phyloP scores from a whole-genome alignment of 1,140 invertebrate genomes.

The Diorhabda sublineata region DNA sequence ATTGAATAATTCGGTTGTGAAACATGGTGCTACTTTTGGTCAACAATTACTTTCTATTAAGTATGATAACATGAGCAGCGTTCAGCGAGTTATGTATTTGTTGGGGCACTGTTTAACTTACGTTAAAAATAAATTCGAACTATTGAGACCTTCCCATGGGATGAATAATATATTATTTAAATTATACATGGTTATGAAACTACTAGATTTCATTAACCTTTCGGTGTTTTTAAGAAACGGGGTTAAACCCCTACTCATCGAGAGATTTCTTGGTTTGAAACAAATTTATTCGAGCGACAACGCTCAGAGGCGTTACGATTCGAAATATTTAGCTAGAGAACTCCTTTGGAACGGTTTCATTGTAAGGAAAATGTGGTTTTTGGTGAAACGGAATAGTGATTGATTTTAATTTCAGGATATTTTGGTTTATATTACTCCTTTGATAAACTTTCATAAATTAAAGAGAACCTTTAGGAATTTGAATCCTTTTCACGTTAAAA shows the following conservation, averaged over 20 bases:
- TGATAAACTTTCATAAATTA: constrained; percentile 46
- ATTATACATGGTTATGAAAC: constrained; percentile 31
- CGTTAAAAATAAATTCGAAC: constrained; percentile 38
- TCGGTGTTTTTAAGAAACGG: constrained; percentile 41
- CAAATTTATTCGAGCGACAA: constrained; percentile 38
- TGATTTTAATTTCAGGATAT: constrained; percentile 34
- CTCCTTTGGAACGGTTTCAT: constrained; percentile 47
- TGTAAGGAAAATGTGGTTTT: constrained; percentile 30
- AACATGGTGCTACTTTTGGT: constrained; percentile 41
- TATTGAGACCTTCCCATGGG: constrained; percentile 30
- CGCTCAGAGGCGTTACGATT: constrained; percentile 33
- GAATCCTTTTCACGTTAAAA: constrained; percentile 38
- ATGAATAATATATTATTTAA: constrained; percentile 32
- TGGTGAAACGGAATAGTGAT: neutral
- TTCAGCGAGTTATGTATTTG: constrained; percentile 37
- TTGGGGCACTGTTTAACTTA: constrained; percentile 35
- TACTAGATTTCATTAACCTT: constrained; percentile 42
- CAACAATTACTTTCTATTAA: constrained; percentile 44
- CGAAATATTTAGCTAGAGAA: constrained; percentile 44
- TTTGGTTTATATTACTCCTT: constrained; percentile 40
- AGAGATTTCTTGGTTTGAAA: constrained; percentile 41
- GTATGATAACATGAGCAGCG: constrained; percentile 39
- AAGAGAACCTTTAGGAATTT: constrained; percentile 36
- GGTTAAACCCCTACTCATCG: constrained; percentile 39
- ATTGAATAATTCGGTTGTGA: constrained; percentile 38